Evolutionary conservation across 2,797 vertebrate species (phyloP).

Genomic region (Adelosebastes latens): DNA sequence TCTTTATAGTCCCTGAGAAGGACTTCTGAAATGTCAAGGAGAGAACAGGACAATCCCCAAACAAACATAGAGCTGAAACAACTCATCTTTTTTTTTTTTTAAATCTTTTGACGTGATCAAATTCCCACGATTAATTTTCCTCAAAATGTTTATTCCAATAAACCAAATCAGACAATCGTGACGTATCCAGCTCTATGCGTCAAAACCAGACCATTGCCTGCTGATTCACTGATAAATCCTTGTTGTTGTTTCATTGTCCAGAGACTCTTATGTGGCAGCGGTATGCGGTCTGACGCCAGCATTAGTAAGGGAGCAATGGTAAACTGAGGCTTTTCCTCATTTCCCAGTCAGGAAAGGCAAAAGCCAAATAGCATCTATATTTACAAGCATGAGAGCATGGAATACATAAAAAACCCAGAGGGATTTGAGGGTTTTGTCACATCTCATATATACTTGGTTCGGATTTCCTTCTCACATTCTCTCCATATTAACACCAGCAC

Average conservation of each 20-base stretch:
- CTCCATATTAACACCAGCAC: constrained; percentile 27
- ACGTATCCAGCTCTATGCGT: neutral
- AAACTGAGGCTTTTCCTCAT: constrained; percentile 36
- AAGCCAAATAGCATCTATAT: constrained; percentile 57
- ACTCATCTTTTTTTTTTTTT: neutral
- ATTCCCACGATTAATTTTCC: constrained; percentile 8
- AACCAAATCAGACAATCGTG: constrained; percentile 2
- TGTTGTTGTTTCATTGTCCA: constrained; percentile 19
- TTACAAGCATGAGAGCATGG: constrained; percentile 59
- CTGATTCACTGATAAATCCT: constrained; percentile 41
- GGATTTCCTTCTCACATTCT: constrained; percentile 34
- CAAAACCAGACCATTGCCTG: neutral
- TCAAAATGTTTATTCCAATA: neutral
- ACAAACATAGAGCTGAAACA: constrained; percentile 18
- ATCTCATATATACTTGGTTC: constrained; percentile 37
- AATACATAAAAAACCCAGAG: constrained; percentile 43
- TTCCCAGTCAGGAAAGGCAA: constrained; percentile 36
- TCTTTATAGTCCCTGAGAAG: neutral
- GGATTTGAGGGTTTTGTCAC: constrained; percentile 30
- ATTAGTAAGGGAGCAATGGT: constrained; percentile 33
- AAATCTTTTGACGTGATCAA: neutral
- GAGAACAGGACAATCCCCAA: constrained; percentile 4
- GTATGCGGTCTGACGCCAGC: constrained; percentile 29
- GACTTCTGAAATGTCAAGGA: constrained; percentile 33
- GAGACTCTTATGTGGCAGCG: constrained; percentile 28